Percentiles rank a stretch among this genome's conserved stretches.
Evolutionary conservation across 2,797 vertebrate species (phyloP).

Genomic region (Decapterus maruadsi): DNA sequence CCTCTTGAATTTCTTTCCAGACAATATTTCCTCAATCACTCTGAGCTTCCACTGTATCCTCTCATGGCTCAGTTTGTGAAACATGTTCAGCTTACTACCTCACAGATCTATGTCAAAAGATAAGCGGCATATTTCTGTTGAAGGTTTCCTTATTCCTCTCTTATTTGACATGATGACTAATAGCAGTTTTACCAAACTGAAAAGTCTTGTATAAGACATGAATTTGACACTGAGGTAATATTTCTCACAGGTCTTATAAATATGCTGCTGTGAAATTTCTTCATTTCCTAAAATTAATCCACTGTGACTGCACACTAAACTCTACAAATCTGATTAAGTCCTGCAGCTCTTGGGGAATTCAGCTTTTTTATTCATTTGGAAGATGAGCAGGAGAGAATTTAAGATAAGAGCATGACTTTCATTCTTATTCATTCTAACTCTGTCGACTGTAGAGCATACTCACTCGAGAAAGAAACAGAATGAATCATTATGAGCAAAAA

Average conservation of each 20-base stretch:
- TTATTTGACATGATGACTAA: not conserved
- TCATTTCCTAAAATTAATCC: not conserved
- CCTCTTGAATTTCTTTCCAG: not conserved
- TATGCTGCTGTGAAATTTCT: not conserved
- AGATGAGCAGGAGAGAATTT: not conserved
- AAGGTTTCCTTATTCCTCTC: not conserved
- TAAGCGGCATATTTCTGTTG: not conserved
- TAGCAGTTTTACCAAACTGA: not conserved
- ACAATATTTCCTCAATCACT: not conserved
- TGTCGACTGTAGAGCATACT: not conserved
- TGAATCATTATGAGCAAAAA: constrained; percentile 18
- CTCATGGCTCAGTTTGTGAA: not conserved
- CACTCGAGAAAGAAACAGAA: constrained; percentile 1
- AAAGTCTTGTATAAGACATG: not conserved
- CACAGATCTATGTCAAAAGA: not conserved
- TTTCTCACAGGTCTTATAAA: not conserved
- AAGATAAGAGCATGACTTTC: not conserved
- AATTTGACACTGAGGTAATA: not conserved
- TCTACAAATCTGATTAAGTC: not conserved
- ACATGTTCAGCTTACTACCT: not conserved
- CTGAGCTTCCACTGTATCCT: not conserved
- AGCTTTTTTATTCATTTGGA: not conserved
- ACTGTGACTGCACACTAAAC: not conserved
- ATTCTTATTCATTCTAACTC: constrained; percentile 10
- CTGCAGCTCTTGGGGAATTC: not conserved